Conservation (phyloP, 2,888 invertebrate genomes). For the Alloplasta piceator region DNA sequence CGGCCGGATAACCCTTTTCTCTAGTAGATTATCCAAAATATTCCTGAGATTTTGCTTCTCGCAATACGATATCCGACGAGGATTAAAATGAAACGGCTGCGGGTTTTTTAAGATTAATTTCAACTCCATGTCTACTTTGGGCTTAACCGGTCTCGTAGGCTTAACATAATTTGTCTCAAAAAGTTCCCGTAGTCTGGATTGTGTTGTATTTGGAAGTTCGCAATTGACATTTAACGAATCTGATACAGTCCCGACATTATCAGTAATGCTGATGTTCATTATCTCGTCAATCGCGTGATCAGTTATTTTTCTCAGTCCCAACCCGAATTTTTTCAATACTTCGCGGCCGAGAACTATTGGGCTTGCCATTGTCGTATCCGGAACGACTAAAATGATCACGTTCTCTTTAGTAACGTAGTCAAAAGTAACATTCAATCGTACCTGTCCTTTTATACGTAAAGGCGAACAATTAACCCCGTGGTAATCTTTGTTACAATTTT, state of each 20-base stretch:
- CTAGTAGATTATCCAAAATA: slow-evolving; percentile 45
- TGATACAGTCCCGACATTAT: not conserved
- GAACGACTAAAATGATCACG: slow-evolving; percentile 49
- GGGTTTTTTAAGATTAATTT: slow-evolving; percentile 36
- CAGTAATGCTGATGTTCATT: slow-evolving; percentile 47
- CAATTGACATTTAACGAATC: slow-evolving; percentile 45
- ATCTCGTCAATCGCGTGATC: slow-evolving; percentile 33
- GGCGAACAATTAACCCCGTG: slow-evolving; percentile 49
- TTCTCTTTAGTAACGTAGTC: slow-evolving; percentile 19
- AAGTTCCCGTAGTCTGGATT: slow-evolving; percentile 20
- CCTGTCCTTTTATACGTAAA: slow-evolving; percentile 28
- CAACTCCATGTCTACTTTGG: slow-evolving; percentile 56
- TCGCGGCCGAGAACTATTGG: slow-evolving; percentile 54
- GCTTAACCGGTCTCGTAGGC: slow-evolving; percentile 34
- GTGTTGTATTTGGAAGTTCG: slow-evolving; percentile 14
- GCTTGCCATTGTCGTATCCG: slow-evolving; percentile 50
- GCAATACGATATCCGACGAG: slow-evolving; percentile 47
- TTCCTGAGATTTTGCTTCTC: slow-evolving; percentile 54
- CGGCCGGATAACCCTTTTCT: slow-evolving; percentile 52
- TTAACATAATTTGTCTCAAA: slow-evolving; percentile 47
- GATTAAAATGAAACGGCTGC: slow-evolving; percentile 56
- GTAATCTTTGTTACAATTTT: slow-evolving; percentile 10
- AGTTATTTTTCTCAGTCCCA: slow-evolving; percentile 34
- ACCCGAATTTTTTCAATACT: slow-evolving; percentile 36
- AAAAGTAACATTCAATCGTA: slow-evolving; percentile 44